Evolutionary conservation across 2,113 vertebrate genomes (phyloP).

Genomic region (Peromyscus californicus): DNA sequence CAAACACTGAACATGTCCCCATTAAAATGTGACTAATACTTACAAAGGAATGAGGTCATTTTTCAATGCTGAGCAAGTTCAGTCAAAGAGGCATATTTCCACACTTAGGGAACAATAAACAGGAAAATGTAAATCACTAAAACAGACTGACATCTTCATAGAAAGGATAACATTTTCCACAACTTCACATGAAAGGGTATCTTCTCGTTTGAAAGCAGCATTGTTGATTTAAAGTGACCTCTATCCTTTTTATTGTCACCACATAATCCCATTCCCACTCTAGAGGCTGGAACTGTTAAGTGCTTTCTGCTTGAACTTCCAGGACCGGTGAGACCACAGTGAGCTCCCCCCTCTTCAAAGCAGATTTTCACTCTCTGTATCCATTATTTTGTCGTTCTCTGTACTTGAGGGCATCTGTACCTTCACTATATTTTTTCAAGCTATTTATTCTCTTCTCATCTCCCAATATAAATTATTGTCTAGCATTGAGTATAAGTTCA

Average conservation of each 20-base stretch:
- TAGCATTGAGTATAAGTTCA: conserved; percentile 12
- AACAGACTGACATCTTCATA: conserved; percentile 60
- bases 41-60: conserved; percentile 76
- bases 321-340: background rate
- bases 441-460: conserved; percentile 22
- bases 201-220: conserved; percentile 44
- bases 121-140: conserved; percentile 69
- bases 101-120: conserved; percentile 67
- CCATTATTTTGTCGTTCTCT: conserved; percentile 4
- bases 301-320: conserved; percentile 61
- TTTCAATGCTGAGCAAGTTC: conserved; percentile 72
- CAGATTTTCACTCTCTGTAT: background rate
- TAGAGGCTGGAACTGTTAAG: background rate
- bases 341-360: background rate
- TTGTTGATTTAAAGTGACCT: conserved; percentile 26
- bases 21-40: conserved; percentile 82
- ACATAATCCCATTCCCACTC: background rate
- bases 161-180: conserved; percentile 50
- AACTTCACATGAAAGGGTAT: background rate
- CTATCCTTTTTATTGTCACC: background rate
- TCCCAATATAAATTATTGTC: background rate
- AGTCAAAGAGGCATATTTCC: conserved; percentile 68
- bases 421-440: background rate
- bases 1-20: conserved; percentile 74
- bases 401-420: background rate